Evolutionary conservation across 2,797 vertebrate genomes (phyloP), one percentile per base, ranked within the genome.

Genomic region (Chelmon rostratus): DNA sequence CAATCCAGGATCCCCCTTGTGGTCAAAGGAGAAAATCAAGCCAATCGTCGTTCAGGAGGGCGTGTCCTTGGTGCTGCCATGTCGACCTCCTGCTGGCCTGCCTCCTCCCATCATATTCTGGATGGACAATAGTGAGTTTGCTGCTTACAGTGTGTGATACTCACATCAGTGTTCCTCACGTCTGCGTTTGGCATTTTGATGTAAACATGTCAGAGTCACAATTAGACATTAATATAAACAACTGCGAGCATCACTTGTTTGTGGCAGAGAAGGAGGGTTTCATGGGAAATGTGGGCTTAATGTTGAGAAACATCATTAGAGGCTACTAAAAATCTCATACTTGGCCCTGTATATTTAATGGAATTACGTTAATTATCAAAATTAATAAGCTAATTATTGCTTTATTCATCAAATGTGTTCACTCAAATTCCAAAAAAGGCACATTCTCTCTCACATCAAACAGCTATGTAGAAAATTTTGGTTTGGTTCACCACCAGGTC

Each of bases 51-150:
- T 98, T 62, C 95, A 87, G 59, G 96, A 97, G 90, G 98, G 98
- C 6, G 95, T 96, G 81, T 92, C 96, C 44, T 84, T 98, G 62
- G 93, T 98, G 52, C 94, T 99, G 67, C 96, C 94, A 15, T 99
- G 98, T 83, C 96, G 95, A 75, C 98, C 98, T 15, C 98, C 98
- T 0, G 90, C 95, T 42, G 98, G 98, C 79, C 94, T 99, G 50
- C 98, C 98, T 25, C 96, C 97, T 65, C 98, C 98, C 75, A 95
- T 99, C 80, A 96, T 99, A 87, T 99, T 99, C 95, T 99, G 98
- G 98, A 99, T 99, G 98, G 97, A 99, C 95, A 98, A 97, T 37
- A 96, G 98, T 99, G 94, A 99, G n/a, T n/a, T n/a, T n/a, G n/a
- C n/a, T n/a, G n/a, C n/a, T n/a, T n/a, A n/a, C n/a, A n/a, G n/a